Conservation (phyloP, 2,888 invertebrate species). For the Watsonalla cultraria region DNA sequence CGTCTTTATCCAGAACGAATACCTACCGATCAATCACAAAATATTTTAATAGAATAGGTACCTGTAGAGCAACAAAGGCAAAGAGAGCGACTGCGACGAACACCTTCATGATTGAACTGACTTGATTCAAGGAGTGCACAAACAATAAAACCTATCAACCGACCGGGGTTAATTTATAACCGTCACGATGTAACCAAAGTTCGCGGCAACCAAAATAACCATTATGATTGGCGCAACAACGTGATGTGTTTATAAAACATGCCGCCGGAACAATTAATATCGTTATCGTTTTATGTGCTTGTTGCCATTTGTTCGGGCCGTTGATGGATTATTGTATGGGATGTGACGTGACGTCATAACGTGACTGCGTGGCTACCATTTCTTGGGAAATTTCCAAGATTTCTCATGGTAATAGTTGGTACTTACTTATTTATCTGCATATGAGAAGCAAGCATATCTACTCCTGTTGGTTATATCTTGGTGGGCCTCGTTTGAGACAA, state of each 20-base stretch:
- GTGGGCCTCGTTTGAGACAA: no score
- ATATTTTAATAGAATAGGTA: constrained; percentile 21
- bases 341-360: constrained; percentile 13
- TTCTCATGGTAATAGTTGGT: not conserved
- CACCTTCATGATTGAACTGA: constrained; percentile 46
- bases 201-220: constrained; percentile 41
- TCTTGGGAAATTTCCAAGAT: not conserved
- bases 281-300: constrained; percentile 40
- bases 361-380: not conserved
- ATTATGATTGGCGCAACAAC: constrained; percentile 37
- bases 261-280: constrained; percentile 44
- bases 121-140: constrained; percentile 12
- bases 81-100: constrained; percentile 45
- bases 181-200: constrained; percentile 16
- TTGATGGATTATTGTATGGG: constrained; percentile 16
- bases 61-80: constrained; percentile 61
- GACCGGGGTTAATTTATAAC: constrained; percentile 49
- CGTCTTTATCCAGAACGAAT: not conserved
- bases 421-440: no score
- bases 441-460: no score
- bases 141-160: constrained; percentile 27
- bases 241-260: constrained; percentile 57
- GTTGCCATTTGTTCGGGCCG: constrained; percentile 34
- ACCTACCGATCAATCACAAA: not conserved
- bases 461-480: no score